These are phyloP conservation scores for Pedetes capensis DNA, from an alignment of 2,113 vertebrate species.

Conservation along the genomic window DNA sequence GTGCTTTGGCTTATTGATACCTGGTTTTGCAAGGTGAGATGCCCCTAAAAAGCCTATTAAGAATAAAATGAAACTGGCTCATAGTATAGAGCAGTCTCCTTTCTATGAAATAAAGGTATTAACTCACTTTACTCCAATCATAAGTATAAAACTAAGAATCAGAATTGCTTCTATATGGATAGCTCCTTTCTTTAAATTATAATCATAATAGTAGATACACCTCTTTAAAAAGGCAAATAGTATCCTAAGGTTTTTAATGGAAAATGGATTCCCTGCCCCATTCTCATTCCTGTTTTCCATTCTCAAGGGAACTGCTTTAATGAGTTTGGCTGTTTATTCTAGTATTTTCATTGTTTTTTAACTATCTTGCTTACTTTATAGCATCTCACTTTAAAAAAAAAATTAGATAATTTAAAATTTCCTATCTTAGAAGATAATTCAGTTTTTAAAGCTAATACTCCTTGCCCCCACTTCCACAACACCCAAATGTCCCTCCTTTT, in stretches of 20 bases:
- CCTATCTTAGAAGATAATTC: background rate
- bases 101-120: conserved; percentile 18
- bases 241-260: background rate
- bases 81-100: background rate
- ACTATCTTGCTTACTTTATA: conserved; percentile 11
- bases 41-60: background rate
- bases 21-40: conserved; percentile 15
- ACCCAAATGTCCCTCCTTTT: background rate
- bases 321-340: background rate
- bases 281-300: background rate
- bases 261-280: background rate
- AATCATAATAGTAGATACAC: background rate
- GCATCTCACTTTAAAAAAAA: too few species aligned
- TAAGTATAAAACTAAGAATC: conserved; percentile 20
- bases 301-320: conserved; percentile 4
- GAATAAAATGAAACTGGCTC: background rate
- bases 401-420: conserved; percentile 19
- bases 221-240: background rate
- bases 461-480: background rate
- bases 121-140: background rate
- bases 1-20: background rate
- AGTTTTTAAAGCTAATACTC: background rate
- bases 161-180: background rate
- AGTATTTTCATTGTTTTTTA: conserved; percentile 27
- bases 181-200: background rate